Conservation (phyloP, 2,888 invertebrate genomes). For the Parnassius mnemosyne region DNA sequence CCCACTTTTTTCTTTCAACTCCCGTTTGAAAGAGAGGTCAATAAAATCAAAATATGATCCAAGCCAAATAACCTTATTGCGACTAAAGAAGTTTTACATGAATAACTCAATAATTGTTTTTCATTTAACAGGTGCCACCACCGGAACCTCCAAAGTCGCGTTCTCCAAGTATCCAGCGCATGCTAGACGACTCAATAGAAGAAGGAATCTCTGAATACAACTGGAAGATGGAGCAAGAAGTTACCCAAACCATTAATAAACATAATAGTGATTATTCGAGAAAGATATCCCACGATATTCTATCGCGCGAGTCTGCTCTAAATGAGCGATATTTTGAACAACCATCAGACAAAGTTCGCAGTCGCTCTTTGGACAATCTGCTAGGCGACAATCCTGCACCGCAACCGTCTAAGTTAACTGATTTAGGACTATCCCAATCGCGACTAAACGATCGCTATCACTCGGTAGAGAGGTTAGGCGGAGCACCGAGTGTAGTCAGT, state of each 20-base stretch:
- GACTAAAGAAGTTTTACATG: background rate
- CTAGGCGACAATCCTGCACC: slow-evolving; percentile 84
- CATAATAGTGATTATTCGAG: slow-evolving; percentile 68
- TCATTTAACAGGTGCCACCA: slow-evolving; percentile 77
- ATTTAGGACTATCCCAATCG: slow-evolving; percentile 90
- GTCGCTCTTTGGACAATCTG: slow-evolving; percentile 89
- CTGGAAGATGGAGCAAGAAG: slow-evolving; percentile 67
- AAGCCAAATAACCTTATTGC: too few relatives aligned
- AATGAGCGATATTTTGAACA: slow-evolving; percentile 94
- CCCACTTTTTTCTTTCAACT: too few relatives aligned
- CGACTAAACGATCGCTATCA: slow-evolving; percentile 94
- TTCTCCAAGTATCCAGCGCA: slow-evolving; percentile 72
- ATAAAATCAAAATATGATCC: too few relatives aligned
- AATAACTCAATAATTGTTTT: background rate
- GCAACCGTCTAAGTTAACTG: slow-evolving; percentile 83
- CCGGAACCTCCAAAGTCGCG: slow-evolving; percentile 83
- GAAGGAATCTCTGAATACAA: slow-evolving; percentile 69
- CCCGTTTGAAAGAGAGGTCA: too few relatives aligned
- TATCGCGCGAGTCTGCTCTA: slow-evolving; percentile 90
- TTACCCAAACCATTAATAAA: slow-evolving; percentile 44
- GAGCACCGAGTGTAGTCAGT: slow-evolving; percentile 81
- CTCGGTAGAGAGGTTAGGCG: slow-evolving; percentile 87
- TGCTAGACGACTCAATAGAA: slow-evolving; percentile 69
- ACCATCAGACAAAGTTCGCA: slow-evolving; percentile 86
- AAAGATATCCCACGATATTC: slow-evolving; percentile 87